Conservation (phyloP, 1,140 invertebrate species). For the Neodiprion lecontei region DNA sequence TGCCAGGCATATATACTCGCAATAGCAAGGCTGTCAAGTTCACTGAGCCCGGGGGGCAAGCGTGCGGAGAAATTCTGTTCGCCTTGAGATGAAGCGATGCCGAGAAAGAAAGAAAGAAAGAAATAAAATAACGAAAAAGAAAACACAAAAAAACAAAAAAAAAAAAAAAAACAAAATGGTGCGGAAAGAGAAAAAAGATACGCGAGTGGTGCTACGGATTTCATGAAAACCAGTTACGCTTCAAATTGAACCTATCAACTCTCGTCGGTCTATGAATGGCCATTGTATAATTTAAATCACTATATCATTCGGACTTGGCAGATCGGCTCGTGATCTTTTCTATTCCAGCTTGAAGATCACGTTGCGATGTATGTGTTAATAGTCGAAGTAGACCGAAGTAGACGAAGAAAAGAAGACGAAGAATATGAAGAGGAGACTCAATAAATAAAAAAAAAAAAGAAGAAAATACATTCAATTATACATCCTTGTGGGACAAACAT, state of each 20-base stretch:
- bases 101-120: no score
- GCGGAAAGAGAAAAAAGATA: background rate
- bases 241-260: background rate
- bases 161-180: no score
- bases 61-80: slow-evolving; percentile 1
- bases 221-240: background rate
- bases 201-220: background rate
- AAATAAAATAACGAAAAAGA: no score
- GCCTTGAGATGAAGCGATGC: background rate
- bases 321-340: no score
- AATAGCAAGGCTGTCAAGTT: background rate
- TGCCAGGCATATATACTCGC: background rate
- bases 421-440: background rate
- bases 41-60: background rate
- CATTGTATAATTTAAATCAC: background rate
- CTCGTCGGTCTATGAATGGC: background rate
- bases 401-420: no score
- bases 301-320: background rate
- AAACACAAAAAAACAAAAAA: no score
- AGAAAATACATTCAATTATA: background rate
- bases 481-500: background rate
- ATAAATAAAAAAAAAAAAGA: background rate
- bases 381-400: no score
- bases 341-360: no score
- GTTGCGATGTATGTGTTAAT: no score